Evolutionary conservation across 2,113 vertebrate species (phyloP).

Genomic region (Himantopus leucocephalus): DNA sequence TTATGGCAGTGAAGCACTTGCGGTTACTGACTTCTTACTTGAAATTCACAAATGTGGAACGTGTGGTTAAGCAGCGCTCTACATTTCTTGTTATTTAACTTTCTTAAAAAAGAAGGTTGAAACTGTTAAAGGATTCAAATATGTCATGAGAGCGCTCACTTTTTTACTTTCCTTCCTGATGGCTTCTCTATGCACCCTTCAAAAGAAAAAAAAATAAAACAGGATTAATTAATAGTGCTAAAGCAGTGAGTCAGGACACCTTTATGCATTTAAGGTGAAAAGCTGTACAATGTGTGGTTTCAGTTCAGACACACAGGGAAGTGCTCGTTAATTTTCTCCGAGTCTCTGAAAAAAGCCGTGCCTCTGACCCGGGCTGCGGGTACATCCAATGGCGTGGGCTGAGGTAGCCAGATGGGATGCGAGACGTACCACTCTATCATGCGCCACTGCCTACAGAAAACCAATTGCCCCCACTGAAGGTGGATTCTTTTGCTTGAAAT

Average conservation of each 20-base stretch:
- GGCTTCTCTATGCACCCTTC: background rate
- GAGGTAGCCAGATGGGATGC: background rate
- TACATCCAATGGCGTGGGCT: background rate
- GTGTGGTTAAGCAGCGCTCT: background rate
- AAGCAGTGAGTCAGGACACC: background rate
- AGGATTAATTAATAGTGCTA: background rate
- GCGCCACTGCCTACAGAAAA: background rate
- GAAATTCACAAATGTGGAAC: background rate
- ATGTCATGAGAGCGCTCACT: background rate
- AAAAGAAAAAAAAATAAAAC: background rate
- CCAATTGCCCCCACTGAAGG: background rate
- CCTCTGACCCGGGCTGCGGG: background rate
- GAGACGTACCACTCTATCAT: accelerated
- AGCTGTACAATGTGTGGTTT: background rate
- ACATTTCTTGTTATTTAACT: background rate
- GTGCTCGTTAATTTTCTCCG: background rate
- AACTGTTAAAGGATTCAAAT: background rate
- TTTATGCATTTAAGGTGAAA: background rate
- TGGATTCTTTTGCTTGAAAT: background rate
- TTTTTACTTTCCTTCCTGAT: background rate
- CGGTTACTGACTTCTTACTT: background rate
- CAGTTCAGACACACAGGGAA: background rate
- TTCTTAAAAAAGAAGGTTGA: background rate
- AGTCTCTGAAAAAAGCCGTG: background rate
- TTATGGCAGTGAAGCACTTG: background rate